Base-by-base conservation (phyloP, 2,113 vertebrate genomes). In the Myrmophylax atrothorax region DNA sequence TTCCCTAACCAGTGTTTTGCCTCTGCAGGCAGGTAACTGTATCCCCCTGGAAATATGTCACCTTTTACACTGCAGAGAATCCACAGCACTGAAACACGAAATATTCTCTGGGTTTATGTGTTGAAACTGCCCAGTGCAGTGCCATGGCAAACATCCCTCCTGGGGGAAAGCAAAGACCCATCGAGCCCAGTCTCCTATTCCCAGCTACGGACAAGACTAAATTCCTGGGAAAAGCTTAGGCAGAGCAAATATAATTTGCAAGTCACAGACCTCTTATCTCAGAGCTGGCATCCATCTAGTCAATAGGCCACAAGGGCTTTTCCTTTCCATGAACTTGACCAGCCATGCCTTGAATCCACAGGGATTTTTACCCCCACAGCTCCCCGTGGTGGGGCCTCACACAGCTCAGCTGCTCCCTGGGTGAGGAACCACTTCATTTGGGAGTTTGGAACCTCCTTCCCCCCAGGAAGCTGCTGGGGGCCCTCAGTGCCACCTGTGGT, bases 11-110 rank as follows among this genome's bases (percentile, higher is more conserved):
- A 44, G 9, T 1, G 12, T 23, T 19, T 74, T 68, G 28, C 49
- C 78, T 47, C 73, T 78, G 42, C 28, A 55, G 42, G n/a, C 5
- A 92, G 38, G 33, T 1, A 37, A 49, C 52, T 69, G 4, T 13
- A 7, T 26, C 28, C 35, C 66, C n/a, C 52, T 67, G 52, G 38
- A 42, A 78, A 68, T 46, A 3, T 0, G 5, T 20, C 67, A n/a
- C 56, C 18, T 67, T 35, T 60, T 19, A 24, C 66, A 47, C 38
- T 4, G 47, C 75, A 83, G 66, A 26, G 66, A 64, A 25, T 22
- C 25, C 52, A 2, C 4, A 8, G n/a, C 77, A 58, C 7, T 16
- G n/a, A 69, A 86, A 89, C 0, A 0, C 4, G 5, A 37, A 52
- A n/a, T 16, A 7, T 56, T 53, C 62, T 18, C 12, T 42, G 58